Evolutionary conservation across 2,888 invertebrate genomes (phyloP), one percentile per base, ranked within the genome.

Genomic region (Alloscopus bannaensis): DNA sequence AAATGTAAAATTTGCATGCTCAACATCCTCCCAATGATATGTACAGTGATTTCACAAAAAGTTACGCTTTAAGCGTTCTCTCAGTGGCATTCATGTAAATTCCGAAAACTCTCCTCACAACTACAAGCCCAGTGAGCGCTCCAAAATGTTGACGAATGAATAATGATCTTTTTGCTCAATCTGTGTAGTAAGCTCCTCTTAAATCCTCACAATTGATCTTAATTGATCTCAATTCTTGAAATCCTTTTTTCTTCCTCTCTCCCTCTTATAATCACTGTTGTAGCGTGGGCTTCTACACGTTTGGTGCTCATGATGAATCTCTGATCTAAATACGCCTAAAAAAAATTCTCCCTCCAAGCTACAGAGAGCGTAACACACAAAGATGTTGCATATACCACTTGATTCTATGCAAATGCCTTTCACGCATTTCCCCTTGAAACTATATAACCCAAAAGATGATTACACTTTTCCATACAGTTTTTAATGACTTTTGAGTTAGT

Each of bases 121-220:
- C n/a, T n/a, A n/a, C n/a, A n/a, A n/a, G 26, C 20, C 4, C 55
- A 57, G 22, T 13, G 31, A 36, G 40, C n/a, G 20, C 40, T 40
- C 6, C 26, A 47, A 62, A 42, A 69, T 45, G 69, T 64, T 50
- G 68, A 80, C 73, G 80, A 80, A 82, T 82, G 82, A 82, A 50
- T 80, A 81, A 84, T 84, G 82, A 84, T 84, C 80, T 83, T 76
- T 70, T 65, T 80, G 71, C 65, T 78, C 65, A 78, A 71, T 78
- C 71, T 78, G 55, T 70, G 64, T n/a, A n/a, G 64, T 70, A 77
- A 77, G 69, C 72, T 80, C 59, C 73, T 77, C 73, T 81, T 79
- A 83, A 83, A 84, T 83, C 83, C 82, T 80, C 78, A 85, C 85
- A 85, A 85, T 85, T 85, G 85, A 83, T 83, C 83, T 85, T 85